Conservation (phyloP, 1,140 invertebrate genomes). For the Hyles euphorbiae region DNA sequence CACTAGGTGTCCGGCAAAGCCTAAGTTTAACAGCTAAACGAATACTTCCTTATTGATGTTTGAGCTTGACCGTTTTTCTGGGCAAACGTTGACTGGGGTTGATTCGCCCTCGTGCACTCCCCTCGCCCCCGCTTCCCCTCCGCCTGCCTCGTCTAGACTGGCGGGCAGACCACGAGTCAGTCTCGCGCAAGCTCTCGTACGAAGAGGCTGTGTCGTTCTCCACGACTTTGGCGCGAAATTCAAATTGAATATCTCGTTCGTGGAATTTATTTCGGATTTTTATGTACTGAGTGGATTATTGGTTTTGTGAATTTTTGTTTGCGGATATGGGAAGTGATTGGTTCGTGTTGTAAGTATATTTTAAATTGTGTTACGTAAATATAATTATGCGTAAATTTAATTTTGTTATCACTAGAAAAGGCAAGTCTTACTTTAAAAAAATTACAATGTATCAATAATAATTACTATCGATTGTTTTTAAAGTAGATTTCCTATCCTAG, state of each 20-base stretch:
- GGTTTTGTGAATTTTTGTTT: conserved; percentile 11
- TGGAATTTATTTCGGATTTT: conserved; percentile 28
- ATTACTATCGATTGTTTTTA: too few species aligned
- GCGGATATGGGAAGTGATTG: conserved; percentile 12
- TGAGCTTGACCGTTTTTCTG: conserved; percentile 41
- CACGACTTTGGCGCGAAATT: conserved; percentile 48
- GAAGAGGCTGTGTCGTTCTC: conserved; percentile 31
- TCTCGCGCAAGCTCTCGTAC: conserved; percentile 29
- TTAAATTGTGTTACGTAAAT: not conserved
- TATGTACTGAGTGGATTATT: conserved; percentile 19
- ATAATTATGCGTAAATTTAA: not conserved
- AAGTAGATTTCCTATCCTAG: not conserved
- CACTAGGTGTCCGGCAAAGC: conserved; percentile 24
- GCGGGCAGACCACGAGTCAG: conserved; percentile 38
- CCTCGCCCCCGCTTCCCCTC: conserved; percentile 20
- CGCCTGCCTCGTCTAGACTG: conserved; percentile 49
- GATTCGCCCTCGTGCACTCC: conserved; percentile 36
- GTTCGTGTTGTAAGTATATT: conserved; percentile 11
- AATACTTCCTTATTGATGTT: conserved; percentile 45
- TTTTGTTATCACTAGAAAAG: not conserved
- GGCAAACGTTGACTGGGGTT: conserved; percentile 51
- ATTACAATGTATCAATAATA: too few species aligned
- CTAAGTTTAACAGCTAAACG: conserved; percentile 32
- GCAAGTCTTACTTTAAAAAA: not conserved
- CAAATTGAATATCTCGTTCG: conserved; percentile 24